These are phyloP conservation scores for Dendropsophus ebraccatus DNA, from an alignment of 2,113 vertebrate species.

Conservation along the genomic window DNA sequence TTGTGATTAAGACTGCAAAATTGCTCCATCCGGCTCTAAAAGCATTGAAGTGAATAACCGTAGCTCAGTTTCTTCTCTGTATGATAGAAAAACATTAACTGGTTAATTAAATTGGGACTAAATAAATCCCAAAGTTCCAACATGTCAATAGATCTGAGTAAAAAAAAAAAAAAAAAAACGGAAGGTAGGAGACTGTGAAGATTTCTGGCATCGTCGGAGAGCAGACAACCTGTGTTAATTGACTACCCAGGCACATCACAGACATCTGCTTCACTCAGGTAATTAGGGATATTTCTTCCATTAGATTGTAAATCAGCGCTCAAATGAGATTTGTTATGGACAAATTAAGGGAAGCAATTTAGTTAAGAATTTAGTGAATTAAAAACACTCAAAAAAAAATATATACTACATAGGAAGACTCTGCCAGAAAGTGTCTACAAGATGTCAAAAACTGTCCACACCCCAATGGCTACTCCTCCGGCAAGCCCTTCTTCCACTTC, in stretches of 20 bases:
- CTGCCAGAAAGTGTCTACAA: too few relatives aligned
- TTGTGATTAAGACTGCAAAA: not conserved
- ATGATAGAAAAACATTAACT: not conserved
- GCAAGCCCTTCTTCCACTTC: too few relatives aligned
- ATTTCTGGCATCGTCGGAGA: not conserved
- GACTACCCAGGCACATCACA: not conserved
- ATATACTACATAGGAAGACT: not conserved
- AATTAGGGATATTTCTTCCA: slow-evolving; percentile 27
- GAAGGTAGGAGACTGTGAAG: not conserved
- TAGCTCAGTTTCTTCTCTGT: not conserved
- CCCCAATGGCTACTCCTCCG: too few relatives aligned
- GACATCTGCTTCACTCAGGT: slow-evolving; percentile 35
- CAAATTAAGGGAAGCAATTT: slow-evolving; percentile 10
- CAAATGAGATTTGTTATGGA: slow-evolving; percentile 23
- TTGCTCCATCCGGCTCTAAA: not conserved
- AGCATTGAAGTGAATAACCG: not conserved
- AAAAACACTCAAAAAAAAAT: not conserved
- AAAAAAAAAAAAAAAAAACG: not conserved
- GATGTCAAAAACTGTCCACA: too few relatives aligned
- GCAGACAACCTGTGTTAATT: slow-evolving; percentile 25
- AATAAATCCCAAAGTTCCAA: not conserved
- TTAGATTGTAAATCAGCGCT: not conserved
- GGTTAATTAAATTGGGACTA: slow-evolving; percentile 11
- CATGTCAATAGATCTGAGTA: not conserved
- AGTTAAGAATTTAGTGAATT: not conserved